These are phyloP conservation scores for Mobula birostris DNA, from an alignment of 2,113 vertebrate species.

Conservation along the genomic window DNA sequence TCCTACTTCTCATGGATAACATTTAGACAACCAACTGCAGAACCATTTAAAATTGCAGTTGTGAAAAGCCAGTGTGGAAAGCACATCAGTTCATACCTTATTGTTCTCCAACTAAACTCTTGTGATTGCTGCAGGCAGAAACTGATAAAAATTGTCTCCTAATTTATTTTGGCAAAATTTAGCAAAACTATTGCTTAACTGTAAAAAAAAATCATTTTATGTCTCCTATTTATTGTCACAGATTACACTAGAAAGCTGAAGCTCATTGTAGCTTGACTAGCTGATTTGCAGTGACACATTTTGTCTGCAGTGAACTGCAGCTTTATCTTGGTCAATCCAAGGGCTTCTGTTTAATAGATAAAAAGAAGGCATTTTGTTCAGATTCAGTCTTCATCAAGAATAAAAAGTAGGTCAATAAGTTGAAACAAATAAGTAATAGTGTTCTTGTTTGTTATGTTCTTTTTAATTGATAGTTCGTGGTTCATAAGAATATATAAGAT, in stretches of 20 bases:
- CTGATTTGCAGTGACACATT: constrained; percentile 16
- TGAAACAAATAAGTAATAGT: constrained; percentile 3
- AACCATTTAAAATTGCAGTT: not conserved
- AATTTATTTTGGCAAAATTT: not conserved
- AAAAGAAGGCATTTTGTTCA: constrained; percentile 10
- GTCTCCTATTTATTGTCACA: not conserved
- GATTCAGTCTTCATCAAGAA: not conserved
- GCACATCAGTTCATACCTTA: too few relatives aligned
- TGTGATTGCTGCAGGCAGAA: not conserved
- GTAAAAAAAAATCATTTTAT: not conserved
- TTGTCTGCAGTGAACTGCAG: not conserved
- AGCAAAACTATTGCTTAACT: not conserved
- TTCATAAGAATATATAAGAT: constrained; percentile 3
- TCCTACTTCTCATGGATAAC: not conserved
- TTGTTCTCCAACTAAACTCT: not conserved
- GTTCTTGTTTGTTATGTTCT: not conserved
- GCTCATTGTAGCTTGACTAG: not conserved
- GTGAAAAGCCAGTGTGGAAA: not conserved
- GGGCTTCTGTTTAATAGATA: not conserved
- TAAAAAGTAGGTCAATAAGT: constrained; percentile 11
- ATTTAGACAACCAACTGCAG: not conserved
- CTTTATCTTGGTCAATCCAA: not conserved
- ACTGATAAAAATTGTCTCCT: not conserved
- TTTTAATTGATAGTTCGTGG: not conserved
- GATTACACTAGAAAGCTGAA: not conserved